phyloP scores from a whole-genome alignment of 2,797 vertebrate species.

The Coregonus ussuriensis region DNA sequence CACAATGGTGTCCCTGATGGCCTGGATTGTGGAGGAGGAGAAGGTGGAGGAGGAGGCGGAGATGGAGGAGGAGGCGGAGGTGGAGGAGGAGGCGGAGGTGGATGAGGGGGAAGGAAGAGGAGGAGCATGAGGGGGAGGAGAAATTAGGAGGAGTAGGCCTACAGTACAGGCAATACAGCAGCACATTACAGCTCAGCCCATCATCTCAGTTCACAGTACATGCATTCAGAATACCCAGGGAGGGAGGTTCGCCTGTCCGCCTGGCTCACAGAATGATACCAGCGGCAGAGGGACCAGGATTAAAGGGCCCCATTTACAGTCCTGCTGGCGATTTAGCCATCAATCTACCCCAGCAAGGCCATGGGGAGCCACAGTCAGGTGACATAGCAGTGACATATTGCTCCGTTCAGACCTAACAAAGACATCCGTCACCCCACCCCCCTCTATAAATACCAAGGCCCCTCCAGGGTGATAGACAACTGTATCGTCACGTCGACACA shows the following conservation, averaged over 20 bases:
- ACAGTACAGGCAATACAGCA: conserved; percentile 39
- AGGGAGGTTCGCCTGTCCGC: conserved; percentile 29
- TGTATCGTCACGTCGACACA: conserved; percentile 27
- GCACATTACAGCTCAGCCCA: conserved; percentile 49
- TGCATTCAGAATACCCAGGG: conserved; percentile 47
- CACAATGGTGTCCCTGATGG: conserved; percentile 24
- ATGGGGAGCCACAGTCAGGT: conserved; percentile 60
- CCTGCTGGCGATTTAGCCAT: conserved; percentile 68
- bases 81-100: conserved; percentile 9
- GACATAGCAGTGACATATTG: conserved; percentile 67
- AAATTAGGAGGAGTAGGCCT: not conserved
- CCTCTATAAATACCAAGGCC: conserved; percentile 62
- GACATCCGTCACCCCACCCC: conserved; percentile 47
- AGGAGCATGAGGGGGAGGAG: conserved; percentile 45
- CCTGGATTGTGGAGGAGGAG: conserved; percentile 28
- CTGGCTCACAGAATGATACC: conserved; percentile 50
- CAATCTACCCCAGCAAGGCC: conserved; percentile 71
- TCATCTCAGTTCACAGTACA: conserved; percentile 68
- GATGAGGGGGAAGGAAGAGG: conserved; percentile 23
- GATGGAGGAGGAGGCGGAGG: not conserved
- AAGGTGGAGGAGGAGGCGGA: conserved; percentile 12
- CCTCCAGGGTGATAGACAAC: conserved; percentile 54
- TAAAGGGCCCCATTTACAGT: conserved; percentile 69
- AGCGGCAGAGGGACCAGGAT: conserved; percentile 45
- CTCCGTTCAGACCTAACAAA: conserved; percentile 53